These are phyloP conservation scores for Plecotus auritus DNA, from an alignment of 2,113 vertebrate species.

Conservation along the genomic window DNA sequence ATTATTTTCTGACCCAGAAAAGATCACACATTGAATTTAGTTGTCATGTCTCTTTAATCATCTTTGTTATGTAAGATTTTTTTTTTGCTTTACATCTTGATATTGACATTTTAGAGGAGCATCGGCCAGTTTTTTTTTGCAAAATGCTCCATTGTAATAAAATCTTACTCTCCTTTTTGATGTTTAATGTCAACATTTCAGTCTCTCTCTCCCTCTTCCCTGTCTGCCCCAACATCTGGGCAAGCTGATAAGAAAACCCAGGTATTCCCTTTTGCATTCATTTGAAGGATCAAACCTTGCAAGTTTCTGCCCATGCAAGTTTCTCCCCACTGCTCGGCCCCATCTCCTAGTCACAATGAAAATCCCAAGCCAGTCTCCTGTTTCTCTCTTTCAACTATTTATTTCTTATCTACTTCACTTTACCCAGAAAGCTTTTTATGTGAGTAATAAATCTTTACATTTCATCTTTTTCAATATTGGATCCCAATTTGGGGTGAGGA, in stretches of 20 bases:
- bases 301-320: background rate
- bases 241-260: background rate
- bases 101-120: background rate
- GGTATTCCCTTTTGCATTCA: background rate
- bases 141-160: background rate
- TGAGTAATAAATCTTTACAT: background rate
- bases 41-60: background rate
- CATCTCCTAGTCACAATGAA: background rate
- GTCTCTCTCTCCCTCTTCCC: background rate
- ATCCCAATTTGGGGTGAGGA: background rate
- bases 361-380: background rate
- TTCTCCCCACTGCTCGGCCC: background rate
- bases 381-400: background rate
- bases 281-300: background rate
- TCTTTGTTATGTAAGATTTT: background rate
- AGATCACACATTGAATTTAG: background rate
- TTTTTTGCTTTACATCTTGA: background rate
- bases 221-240: background rate
- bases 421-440: background rate
- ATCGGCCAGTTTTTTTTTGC: background rate
- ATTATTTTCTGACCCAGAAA: background rate
- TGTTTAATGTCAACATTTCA: background rate
- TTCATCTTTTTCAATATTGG: background rate
- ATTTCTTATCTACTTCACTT: background rate
- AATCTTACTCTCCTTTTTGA: background rate